A percentile compares a stretch with the other conserved stretches of the same genome.
These are phyloP conservation scores for Papilio dardanus DNA, from an alignment of 1,140 invertebrate genomes.

Conservation along the genomic window DNA sequence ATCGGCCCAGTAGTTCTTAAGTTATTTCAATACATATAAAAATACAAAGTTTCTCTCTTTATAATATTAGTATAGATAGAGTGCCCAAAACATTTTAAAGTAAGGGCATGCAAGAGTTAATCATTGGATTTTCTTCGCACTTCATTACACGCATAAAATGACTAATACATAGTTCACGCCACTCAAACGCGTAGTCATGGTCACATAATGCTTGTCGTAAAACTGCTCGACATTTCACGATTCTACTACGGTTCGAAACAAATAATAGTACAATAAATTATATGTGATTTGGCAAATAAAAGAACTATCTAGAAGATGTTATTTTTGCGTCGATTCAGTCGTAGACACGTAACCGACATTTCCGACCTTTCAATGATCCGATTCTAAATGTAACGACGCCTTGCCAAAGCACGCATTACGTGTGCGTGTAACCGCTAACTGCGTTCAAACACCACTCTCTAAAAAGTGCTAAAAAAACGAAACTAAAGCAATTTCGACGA, in stretches of 20 bases:
- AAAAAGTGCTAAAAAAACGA: slow-evolving; percentile 7
- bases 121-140: background rate
- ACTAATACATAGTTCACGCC: background rate
- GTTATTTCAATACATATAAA: too few relatives aligned
- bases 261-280: slow-evolving; percentile 30
- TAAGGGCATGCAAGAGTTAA: background rate
- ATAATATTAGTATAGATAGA: too few relatives aligned
- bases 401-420: slow-evolving; percentile 58
- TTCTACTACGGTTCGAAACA: slow-evolving; percentile 2
- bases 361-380: slow-evolving; percentile 49
- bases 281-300: slow-evolving; percentile 38
- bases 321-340: slow-evolving; percentile 33
- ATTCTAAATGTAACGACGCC: slow-evolving; percentile 57
- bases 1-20: too few relatives aligned
- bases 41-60: too few relatives aligned
- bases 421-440: slow-evolving; percentile 41
- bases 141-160: background rate
- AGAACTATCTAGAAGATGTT: slow-evolving; percentile 36
- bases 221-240: background rate
- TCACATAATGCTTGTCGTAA: slow-evolving; percentile 8
- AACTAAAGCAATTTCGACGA: background rate
- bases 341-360: slow-evolving; percentile 37
- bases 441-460: slow-evolving; percentile 1
- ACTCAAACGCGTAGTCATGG: background rate
- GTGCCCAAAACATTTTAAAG: background rate